Base-by-base conservation (phyloP, 2,888 invertebrate species). In the Microplitis deprimator region DNA sequence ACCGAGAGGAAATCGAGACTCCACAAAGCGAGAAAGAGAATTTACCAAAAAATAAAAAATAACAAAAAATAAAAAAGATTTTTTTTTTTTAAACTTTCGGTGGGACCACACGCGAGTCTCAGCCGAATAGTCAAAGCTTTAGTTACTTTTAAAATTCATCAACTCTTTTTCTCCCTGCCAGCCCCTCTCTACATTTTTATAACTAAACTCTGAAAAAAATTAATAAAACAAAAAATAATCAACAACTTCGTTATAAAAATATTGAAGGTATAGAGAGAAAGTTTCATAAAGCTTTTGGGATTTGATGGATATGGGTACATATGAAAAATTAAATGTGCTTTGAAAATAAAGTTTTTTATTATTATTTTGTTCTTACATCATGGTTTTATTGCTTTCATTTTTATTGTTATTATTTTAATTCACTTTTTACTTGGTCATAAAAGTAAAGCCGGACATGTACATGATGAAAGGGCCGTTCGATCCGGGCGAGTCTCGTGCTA, bases 401-500 rank as follows among this genome's bases (percentile, higher is more conserved):
- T 41, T 50, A 13, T 50, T 50, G 13, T 13, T 8, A 50, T 50
- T 50, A 50, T 13, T 50, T 50, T 8, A 50, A 50, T 50, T 50
- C 10, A 10, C 10, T 29, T 29, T 29, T 29, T 4, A 29, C 29
- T 29, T 50, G 50, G 6, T 50, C 50, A 13, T 1, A 13, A 13
- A 50, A 2, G 13, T 50, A 50, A 5, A 50, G 29, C 29, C 29
- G 29, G 29, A 29, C 29, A 29, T 29, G 29, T 29, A 3, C 13
- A 50, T 8, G 50, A 50, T 13, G 61, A 38, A 40, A 68, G 41
- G 67, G 73, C 62, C 69, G 71, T 73, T 76, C 76, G 75, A 74
- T 75, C 67, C 75, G 4, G 77, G 72, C 73, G 78, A 76, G 79
- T 79, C 80, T 78, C 79, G 74, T 81, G 79, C 81, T 81, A 78